Conservation (phyloP, 2,113 vertebrate genomes). For the Cottus gobio region DNA sequence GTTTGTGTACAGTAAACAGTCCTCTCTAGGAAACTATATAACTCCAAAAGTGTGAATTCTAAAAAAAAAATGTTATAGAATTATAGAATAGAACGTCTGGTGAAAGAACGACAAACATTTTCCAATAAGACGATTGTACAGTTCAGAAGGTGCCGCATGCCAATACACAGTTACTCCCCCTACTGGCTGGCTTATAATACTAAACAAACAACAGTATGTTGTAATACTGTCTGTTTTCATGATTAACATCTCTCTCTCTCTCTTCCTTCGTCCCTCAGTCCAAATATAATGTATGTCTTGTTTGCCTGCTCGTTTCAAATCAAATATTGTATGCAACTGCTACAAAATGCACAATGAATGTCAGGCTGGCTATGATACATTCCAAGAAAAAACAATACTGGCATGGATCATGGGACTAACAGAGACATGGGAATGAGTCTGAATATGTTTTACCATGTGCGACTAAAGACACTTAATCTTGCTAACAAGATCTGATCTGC, state of each 20-base stretch:
- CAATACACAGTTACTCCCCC: slow-evolving; percentile 59
- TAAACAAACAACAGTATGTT: slow-evolving; percentile 72
- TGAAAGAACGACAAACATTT: slow-evolving; percentile 57
- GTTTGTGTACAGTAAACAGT: slow-evolving; percentile 67
- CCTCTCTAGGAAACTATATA: slow-evolving; percentile 42
- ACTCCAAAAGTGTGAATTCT: slow-evolving; percentile 24
- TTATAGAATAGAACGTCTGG: slow-evolving; percentile 7
- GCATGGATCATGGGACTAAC: slow-evolving; percentile 52
- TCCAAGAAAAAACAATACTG: slow-evolving; percentile 57
- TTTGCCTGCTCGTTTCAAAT: slow-evolving; percentile 57
- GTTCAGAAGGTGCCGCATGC: slow-evolving; percentile 65
- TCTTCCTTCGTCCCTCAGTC: slow-evolving; percentile 16
- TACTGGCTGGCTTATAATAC: slow-evolving; percentile 57
- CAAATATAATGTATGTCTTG: slow-evolving; percentile 55
- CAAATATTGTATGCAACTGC: slow-evolving; percentile 72
- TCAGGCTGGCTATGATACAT: slow-evolving; percentile 70
- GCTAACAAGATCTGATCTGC: background rate
- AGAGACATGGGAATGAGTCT: slow-evolving; percentile 2
- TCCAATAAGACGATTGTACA: slow-evolving; percentile 56
- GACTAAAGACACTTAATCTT: slow-evolving; percentile 19
- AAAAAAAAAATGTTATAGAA: background rate
- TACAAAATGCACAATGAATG: slow-evolving; percentile 79
- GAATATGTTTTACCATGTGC: slow-evolving; percentile 8
- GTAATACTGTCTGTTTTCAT: slow-evolving; percentile 71
- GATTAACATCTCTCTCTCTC: slow-evolving; percentile 23